These are phyloP conservation scores for Eidolon dupreanum DNA, from an alignment of 2,797 vertebrate species.

Conservation along the genomic window DNA sequence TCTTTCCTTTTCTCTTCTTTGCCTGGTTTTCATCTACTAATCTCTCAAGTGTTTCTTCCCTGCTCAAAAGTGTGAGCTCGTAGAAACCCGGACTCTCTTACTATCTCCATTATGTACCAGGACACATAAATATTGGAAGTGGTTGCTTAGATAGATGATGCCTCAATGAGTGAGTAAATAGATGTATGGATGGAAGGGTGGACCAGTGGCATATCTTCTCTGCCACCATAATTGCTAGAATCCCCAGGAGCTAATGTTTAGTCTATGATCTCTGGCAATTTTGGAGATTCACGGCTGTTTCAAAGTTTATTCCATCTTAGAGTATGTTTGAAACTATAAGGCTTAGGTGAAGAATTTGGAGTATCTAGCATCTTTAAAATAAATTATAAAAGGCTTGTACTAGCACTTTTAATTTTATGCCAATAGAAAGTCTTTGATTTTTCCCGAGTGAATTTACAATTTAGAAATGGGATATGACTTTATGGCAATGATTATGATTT, in stretches of 20 bases:
- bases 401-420: background rate
- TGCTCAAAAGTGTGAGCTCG: background rate
- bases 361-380: background rate
- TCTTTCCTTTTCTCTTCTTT: background rate
- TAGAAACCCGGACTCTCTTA: background rate
- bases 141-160: background rate
- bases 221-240: background rate
- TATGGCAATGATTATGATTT: background rate
- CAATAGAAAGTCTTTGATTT: background rate
- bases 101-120: background rate
- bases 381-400: background rate
- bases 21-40: background rate
- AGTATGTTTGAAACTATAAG: background rate
- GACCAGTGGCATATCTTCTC: background rate
- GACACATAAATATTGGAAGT: background rate
- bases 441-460: background rate
- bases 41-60: background rate
- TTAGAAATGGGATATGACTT: background rate
- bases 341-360: background rate
- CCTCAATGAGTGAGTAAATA: background rate
- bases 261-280: background rate
- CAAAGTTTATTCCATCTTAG: background rate
- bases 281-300: background rate
- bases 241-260: background rate
- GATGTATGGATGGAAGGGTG: background rate